Evolutionary conservation across 2,888 invertebrate genomes (phyloP), one percentile per base, ranked within the genome.

Genomic region (Diplazon laetatorius): DNA sequence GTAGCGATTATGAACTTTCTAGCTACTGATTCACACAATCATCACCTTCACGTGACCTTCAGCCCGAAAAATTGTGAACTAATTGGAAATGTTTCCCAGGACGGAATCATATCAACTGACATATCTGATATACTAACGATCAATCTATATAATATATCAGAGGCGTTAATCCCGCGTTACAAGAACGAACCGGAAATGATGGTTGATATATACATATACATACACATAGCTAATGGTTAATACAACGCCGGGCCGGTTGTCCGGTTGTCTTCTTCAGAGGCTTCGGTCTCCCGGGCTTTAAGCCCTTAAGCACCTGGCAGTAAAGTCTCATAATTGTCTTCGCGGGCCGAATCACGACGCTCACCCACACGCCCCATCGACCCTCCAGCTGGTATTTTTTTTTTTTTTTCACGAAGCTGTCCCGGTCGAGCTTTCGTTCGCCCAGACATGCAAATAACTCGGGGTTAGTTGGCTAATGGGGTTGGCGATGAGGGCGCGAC

Each of bases 401-500:
- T n/a, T n/a, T n/a, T n/a, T n/a, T n/a, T 48, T 25, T 30, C 30
- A 6, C 48, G 10, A 9, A 18, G n/a, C 37, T 48, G n/a, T n/a
- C n/a, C n/a, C 30, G 16, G 37, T 25, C 42, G 30, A 44, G 68
- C 52, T 55, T 68, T 6, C 6, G 55, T 82, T 57, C 76, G 82
- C 81, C 83, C 84, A 86, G 89, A 89, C 89, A 90, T 90, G 90
- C 90, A 90, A 90, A 90, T 90, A 90, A 89, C 90, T 87, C 87
- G 87, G 89, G 89, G 90, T 89, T 90, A 89, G 90, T 90, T 90
- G 88, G 88, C 89, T 89, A 89, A 90, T 89, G 89, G 90, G 88
- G 87, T 86, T 87, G 85, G 85, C 82, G 82, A 83, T 80, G 84
- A 83, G 85, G 81, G 84, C 82, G 82, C 82, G 81, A 63, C 12